A percentile compares a stretch with the other conserved stretches of the same genome.
phyloP scores from a whole-genome alignment of 30 jellyfish, hydroid and myxozoan species.

The Aurelia coerulea region DNA sequence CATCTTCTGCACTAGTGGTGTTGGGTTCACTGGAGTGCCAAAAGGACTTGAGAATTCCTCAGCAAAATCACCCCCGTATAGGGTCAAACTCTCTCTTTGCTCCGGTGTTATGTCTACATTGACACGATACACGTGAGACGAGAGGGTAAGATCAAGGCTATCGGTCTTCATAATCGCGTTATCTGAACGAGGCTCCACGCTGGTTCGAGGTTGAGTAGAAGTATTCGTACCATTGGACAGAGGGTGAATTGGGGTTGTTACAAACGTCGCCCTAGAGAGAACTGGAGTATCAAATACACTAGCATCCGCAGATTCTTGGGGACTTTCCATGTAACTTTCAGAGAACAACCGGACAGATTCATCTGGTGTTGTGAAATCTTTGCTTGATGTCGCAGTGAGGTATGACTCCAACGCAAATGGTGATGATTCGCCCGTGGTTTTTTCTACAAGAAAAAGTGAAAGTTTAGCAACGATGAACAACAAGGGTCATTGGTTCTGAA shows the following conservation, averaged over 20 bases:
- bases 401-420: neutral
- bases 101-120: neutral
- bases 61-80: neutral
- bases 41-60: neutral
- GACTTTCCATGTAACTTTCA: constrained; percentile 13
- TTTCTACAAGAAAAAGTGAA: neutral
- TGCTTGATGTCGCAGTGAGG: constrained; percentile 12
- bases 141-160: too few relatives aligned
- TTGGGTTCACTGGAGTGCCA: neutral
- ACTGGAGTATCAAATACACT: too few relatives aligned
- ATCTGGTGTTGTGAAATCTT: neutral
- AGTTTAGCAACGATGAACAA: too few relatives aligned
- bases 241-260: too few relatives aligned
- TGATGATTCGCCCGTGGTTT: neutral
- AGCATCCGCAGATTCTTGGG: too few relatives aligned
- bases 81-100: neutral
- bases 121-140: neutral
- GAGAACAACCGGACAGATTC: constrained; percentile 18
- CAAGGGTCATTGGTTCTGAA: too few relatives aligned
- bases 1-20: neutral
- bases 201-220: neutral
- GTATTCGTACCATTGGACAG: too few relatives aligned
- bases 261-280: too few relatives aligned
- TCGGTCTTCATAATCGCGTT: neutral
- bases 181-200: neutral